Evolutionary conservation across 2,888 invertebrate genomes (phyloP).

Genomic region (Meteorus colon): DNA sequence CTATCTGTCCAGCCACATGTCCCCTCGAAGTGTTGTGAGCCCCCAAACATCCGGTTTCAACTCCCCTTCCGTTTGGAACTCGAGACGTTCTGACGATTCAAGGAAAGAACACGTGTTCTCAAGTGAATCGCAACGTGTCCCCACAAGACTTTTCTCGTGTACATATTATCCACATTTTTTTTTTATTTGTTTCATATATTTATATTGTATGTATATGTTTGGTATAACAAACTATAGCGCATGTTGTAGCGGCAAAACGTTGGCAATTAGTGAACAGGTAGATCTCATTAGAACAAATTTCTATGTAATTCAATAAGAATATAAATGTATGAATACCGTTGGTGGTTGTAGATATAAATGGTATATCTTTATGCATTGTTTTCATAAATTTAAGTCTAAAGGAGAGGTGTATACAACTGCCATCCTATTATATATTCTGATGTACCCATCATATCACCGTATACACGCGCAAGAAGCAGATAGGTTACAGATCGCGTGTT

Average conservation of each 20-base stretch:
- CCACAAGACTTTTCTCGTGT: slow-evolving; percentile 21
- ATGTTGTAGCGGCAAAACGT: slow-evolving; percentile 8
- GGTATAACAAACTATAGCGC: background rate
- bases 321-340: background rate
- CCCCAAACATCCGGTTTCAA: slow-evolving; percentile 66
- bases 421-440: background rate
- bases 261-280: slow-evolving; percentile 9
- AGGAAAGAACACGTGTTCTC: slow-evolving; percentile 54
- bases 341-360: background rate
- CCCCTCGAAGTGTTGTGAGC: slow-evolving; percentile 61
- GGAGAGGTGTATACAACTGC: slow-evolving; percentile 3
- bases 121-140: slow-evolving; percentile 36
- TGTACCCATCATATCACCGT: slow-evolving; percentile 1
- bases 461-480: slow-evolving; percentile 46
- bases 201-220: background rate
- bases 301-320: background rate
- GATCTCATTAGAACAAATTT: slow-evolving; percentile 11
- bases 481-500: slow-evolving; percentile 69
- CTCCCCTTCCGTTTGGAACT: slow-evolving; percentile 55
- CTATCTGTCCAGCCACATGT: slow-evolving; percentile 69
- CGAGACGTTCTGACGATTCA: slow-evolving; percentile 57
- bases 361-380: slow-evolving; percentile 26
- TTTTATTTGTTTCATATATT: background rate
- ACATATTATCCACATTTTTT: slow-evolving; percentile 8
- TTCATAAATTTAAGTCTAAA: background rate